Conservation (phyloP, 2,888 invertebrate genomes). For the Ernsta delagoae region DNA sequence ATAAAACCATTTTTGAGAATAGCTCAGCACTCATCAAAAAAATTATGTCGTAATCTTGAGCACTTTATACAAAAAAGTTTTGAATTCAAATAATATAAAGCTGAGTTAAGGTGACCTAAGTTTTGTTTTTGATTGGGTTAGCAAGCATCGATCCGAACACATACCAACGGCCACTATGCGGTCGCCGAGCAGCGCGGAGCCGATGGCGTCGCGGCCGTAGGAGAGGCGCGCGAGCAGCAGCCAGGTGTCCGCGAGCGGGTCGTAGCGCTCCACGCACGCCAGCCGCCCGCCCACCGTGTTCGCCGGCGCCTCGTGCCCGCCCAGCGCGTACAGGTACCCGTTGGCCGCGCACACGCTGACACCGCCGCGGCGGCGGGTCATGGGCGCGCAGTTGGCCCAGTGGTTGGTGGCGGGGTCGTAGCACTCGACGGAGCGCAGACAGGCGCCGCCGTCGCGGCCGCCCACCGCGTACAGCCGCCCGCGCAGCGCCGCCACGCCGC, state of each 20-base stretch:
- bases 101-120: too few relatives aligned
- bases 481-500: conserved; percentile 94
- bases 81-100: too few relatives aligned
- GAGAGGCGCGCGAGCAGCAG: conserved; percentile 93
- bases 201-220: conserved; percentile 94
- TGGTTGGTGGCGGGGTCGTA: conserved; percentile 90
- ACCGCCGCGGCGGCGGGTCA: conserved; percentile 94
- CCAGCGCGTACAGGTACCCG: conserved; percentile 95
- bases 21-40: too few relatives aligned
- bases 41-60: too few relatives aligned
- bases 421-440: conserved; percentile 95
- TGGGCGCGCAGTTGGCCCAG: conserved; percentile 94
- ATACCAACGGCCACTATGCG: conserved; percentile 92
- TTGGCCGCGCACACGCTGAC: conserved; percentile 93
- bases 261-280: conserved; percentile 95
- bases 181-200: conserved; percentile 94
- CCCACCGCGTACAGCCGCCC: conserved; percentile 95
- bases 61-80: too few relatives aligned
- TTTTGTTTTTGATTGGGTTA: too few relatives aligned
- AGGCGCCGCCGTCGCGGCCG: conserved; percentile 96
- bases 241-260: conserved; percentile 93
- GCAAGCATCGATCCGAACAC: conserved; percentile 49
- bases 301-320: conserved; percentile 97
- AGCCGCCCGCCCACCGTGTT: conserved; percentile 89
- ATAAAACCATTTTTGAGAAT: too few relatives aligned